Evolutionary conservation across 2,888 invertebrate genomes (phyloP).

Genomic region (Dynastes tityus): DNA sequence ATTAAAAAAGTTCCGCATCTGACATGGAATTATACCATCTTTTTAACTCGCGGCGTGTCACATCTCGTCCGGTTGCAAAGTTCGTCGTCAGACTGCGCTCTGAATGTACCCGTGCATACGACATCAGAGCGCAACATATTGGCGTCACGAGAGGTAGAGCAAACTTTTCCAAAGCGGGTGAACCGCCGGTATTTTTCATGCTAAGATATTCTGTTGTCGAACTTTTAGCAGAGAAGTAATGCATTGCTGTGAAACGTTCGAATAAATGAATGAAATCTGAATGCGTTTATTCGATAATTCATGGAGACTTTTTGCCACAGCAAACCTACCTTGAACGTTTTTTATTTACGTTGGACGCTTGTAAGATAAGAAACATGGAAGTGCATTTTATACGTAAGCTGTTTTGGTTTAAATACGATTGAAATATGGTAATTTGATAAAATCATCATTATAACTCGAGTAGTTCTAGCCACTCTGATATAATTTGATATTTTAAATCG

Average conservation of each 20-base stretch:
- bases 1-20: constrained; percentile 13
- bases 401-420: too few relatives aligned
- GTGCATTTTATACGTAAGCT: too few relatives aligned
- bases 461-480: too few relatives aligned
- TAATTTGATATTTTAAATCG: too few relatives aligned
- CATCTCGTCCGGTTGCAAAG: background rate
- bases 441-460: too few relatives aligned
- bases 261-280: constrained; percentile 9
- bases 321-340: too few relatives aligned
- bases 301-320: background rate
- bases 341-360: too few relatives aligned
- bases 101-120: background rate
- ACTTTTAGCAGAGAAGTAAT: background rate
- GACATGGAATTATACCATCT: background rate
- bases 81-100: background rate
- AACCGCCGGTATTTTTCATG: background rate
- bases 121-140: background rate
- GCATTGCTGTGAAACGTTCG: background rate
- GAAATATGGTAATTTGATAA: too few relatives aligned
- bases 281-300: constrained; percentile 5
- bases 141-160: background rate
- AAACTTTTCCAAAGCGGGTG: background rate
- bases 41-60: background rate
- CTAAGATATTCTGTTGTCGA: constrained; percentile 7
- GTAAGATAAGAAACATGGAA: too few relatives aligned